These are phyloP conservation scores for Leptosomus discolor DNA, from an alignment of 2,113 vertebrate species.

Conservation along the genomic window DNA sequence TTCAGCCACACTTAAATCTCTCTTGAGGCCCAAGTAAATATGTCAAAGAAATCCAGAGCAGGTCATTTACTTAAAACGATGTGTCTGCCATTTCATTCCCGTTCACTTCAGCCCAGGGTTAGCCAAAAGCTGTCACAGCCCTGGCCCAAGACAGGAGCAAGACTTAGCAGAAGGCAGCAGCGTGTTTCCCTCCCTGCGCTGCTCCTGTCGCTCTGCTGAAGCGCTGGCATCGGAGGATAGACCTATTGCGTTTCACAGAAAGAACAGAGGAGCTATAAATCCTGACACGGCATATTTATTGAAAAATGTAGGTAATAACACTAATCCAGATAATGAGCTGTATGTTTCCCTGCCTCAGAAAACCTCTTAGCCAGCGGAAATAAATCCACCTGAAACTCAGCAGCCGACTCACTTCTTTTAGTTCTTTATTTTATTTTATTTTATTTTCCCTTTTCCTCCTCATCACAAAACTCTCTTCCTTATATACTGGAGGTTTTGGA, in stretches of 20 bases:
- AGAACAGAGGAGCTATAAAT: background rate
- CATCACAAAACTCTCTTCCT: background rate
- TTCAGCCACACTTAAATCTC: background rate
- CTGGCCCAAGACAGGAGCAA: background rate
- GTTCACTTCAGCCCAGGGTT: background rate
- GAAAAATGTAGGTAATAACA: background rate
- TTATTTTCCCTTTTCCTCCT: background rate
- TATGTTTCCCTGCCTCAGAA: background rate
- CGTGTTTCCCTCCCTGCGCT: background rate
- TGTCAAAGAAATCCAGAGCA: background rate
- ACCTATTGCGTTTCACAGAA: background rate
- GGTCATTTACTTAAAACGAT: background rate
- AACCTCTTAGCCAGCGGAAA: background rate
- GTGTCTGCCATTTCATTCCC: background rate
- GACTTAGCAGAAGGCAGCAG: background rate
- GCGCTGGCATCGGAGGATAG: background rate
- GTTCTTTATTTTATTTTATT: background rate
- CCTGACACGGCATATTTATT: background rate
- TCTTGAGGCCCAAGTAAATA: background rate
- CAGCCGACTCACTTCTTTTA: background rate
- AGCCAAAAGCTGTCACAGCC: background rate
- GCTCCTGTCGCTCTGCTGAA: background rate
- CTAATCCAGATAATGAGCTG: constrained; percentile 8
- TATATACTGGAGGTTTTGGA: background rate
- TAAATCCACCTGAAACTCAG: background rate